Evolutionary conservation across 2,797 vertebrate species (phyloP).

Genomic region (Sciurus carolinensis): DNA sequence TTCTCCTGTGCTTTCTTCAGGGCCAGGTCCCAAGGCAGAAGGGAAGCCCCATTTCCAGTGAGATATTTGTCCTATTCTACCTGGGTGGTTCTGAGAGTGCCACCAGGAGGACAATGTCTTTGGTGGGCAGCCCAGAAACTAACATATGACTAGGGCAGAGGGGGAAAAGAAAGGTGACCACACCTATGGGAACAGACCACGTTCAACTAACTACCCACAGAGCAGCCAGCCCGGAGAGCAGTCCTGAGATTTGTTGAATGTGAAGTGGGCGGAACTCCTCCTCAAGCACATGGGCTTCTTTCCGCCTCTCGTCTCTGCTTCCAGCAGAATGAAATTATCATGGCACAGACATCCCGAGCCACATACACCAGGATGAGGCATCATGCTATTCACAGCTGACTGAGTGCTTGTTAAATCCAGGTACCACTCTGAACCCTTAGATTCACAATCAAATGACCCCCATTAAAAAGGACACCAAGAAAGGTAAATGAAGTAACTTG

Average conservation of each 20-base stretch:
- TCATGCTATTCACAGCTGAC: not conserved
- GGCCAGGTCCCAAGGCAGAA: slow-evolving; percentile 26
- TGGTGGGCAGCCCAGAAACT: not conserved
- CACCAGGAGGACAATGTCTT: not conserved
- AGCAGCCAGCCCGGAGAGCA: not conserved
- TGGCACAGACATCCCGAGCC: not conserved
- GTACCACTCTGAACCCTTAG: not conserved
- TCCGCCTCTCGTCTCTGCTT: not conserved
- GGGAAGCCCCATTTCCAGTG: not conserved
- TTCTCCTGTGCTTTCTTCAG: slow-evolving; percentile 59
- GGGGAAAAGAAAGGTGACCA: not conserved
- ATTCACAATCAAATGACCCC: not conserved
- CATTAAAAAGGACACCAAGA: not conserved
- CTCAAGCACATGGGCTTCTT: not conserved
- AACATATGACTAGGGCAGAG: not conserved
- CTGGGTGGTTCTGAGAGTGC: not conserved
- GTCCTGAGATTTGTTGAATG: not conserved
- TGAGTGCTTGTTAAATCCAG: not conserved
- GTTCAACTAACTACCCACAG: not conserved
- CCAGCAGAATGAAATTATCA: not conserved
- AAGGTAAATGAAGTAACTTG: not conserved
- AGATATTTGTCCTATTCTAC: not conserved
- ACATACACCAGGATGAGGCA: not conserved
- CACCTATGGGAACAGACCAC: slow-evolving; percentile 29
- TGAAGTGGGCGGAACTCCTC: not conserved